Conservation (phyloP, 2,797 vertebrate genomes). For the Gallinago solitaria region DNA sequence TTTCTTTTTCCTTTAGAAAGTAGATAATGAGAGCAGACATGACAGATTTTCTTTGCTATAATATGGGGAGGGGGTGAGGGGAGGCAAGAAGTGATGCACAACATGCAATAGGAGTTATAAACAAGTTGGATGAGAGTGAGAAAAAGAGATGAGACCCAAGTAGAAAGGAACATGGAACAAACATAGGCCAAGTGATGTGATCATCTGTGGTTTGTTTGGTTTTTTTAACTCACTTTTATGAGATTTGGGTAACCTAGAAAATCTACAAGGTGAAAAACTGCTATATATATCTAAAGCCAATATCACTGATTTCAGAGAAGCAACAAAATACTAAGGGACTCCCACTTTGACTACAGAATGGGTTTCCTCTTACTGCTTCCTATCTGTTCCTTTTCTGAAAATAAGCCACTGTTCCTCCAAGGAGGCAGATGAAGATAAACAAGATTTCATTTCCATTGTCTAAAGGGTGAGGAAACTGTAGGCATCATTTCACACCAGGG, state of each 20-base stretch:
- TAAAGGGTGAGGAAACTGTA: neutral
- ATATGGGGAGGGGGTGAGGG: fast-evolving
- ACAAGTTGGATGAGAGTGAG: neutral
- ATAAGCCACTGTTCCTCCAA: neutral
- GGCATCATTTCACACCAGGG: neutral
- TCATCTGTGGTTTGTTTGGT: neutral
- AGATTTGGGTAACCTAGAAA: neutral
- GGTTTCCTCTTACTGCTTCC: neutral
- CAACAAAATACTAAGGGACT: neutral
- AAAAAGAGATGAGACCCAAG: neutral
- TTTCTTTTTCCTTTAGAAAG: neutral
- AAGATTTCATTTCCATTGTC: too few relatives aligned
- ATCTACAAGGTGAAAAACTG: neutral
- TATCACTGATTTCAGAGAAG: neutral
- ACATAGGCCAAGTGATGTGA: neutral
- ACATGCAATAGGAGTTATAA: neutral
- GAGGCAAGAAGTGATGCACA: neutral
- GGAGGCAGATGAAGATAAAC: neutral
- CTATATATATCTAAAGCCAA: neutral
- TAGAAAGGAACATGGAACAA: neutral
- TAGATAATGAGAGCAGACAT: neutral
- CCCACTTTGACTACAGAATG: neutral
- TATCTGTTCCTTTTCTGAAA: neutral
- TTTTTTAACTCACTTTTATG: neutral
- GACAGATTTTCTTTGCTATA: neutral